Conservation (phyloP, 2,797 vertebrate genomes). For the Agapornis canus region DNA sequence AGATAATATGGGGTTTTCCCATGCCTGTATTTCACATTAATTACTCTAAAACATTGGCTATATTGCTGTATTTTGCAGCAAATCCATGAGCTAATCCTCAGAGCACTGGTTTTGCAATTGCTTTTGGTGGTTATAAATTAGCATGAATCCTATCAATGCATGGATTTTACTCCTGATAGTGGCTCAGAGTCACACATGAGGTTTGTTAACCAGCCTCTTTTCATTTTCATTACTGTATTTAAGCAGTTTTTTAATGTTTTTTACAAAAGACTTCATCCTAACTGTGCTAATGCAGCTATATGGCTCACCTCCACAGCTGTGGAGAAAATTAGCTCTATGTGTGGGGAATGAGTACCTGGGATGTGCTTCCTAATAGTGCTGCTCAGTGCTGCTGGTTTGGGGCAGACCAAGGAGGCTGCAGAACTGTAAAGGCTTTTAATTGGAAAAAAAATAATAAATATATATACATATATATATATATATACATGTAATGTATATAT, state of each 20-base stretch:
- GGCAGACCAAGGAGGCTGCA: background rate
- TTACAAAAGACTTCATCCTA: background rate
- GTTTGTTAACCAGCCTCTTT: background rate
- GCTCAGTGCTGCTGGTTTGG: background rate
- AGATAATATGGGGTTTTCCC: accelerated
- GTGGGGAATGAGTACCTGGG: background rate
- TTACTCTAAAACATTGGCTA: background rate
- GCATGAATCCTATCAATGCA: background rate
- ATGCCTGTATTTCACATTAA: background rate
- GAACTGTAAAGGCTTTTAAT: background rate
- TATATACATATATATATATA: too few species aligned
- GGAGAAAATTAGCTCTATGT: background rate
- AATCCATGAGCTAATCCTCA: background rate
- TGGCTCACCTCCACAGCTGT: background rate
- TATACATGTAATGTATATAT: background rate
- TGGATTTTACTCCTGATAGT: background rate
- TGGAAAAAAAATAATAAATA: background rate
- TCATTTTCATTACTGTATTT: background rate
- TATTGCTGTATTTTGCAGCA: background rate
- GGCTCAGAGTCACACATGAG: background rate
- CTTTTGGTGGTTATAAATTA: background rate
- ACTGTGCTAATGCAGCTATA: background rate
- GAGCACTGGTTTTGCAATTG: background rate
- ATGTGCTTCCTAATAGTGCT: background rate
- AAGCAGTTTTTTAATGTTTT: background rate